Base-by-base conservation (phyloP, 1,140 invertebrate genomes). In the Drosophila tsacasi region DNA sequence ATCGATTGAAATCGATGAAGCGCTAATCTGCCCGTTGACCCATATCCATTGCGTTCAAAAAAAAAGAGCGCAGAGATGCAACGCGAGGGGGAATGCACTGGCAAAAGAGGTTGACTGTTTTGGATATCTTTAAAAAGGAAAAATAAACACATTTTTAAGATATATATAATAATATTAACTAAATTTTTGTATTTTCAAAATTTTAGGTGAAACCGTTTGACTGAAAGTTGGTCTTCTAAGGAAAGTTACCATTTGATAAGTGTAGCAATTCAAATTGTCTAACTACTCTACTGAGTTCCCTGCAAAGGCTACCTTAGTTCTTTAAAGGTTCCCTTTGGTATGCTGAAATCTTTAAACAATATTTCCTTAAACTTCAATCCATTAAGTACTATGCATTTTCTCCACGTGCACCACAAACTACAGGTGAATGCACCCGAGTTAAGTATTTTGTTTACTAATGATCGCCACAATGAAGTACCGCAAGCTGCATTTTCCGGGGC, bases 371-470 rank as follows among this genome's bases (percentile, higher is more conserved):
- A 27, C 9, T 25, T 2, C 30, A 32, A 10, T 10, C 30, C 30
- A 32, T 32, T 10, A 54, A 21, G 6, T 19, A 8, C 3, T 15
- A 5, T 35, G 2, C 0, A 21, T 54, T 54, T 55, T 37, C 15
- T 55, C 12, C 21, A 15, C 35, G 42, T 67, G 27, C 19, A 67
- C 59, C 35, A 47, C 46, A 42, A 40, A 49, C 19, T 59, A 67
- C 81, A 89, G 84, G 83, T 87, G 81, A 87, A 89, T 89, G 83
- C 83, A 87, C 84, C 50, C 66, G 65, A 30, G 27, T 49, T 90
- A 55, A 55, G 52, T 55, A 72, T 91, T 91, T 87, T 87, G 81
- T 81, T 85, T 91, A 76, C 84, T 92, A 91, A 83, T 90, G 89
- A 91, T 79, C 79, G 46, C 67, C 81, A 79, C 81, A 78, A 81